Evolutionary conservation across 2,113 vertebrate genomes (phyloP).

Genomic region (Willisornis vidua): DNA sequence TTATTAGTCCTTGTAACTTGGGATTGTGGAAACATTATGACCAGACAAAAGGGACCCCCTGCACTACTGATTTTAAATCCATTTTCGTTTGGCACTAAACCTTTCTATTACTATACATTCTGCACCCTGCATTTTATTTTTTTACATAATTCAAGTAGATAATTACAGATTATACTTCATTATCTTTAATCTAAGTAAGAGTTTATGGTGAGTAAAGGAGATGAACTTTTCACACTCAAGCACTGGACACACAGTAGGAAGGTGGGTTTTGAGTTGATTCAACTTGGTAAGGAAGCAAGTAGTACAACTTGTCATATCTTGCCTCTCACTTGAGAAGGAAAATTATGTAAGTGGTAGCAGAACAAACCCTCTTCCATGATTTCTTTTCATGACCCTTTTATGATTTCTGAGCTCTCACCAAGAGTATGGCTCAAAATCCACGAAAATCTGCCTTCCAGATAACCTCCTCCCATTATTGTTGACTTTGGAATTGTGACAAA

Average conservation of each 20-base stretch:
- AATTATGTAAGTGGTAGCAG: not conserved
- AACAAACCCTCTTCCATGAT: not conserved
- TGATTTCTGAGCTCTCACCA: not conserved
- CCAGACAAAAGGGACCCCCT: not conserved
- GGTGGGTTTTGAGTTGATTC: not conserved
- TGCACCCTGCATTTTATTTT: not conserved
- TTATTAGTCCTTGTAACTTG: not conserved
- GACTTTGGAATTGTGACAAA: conserved; percentile 15
- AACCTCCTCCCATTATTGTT: not conserved
- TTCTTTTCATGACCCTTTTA: not conserved
- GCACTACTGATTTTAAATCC: not conserved
- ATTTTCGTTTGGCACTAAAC: not conserved
- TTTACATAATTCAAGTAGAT: not conserved
- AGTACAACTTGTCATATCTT: not conserved
- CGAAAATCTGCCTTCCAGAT: not conserved
- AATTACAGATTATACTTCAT: not conserved
- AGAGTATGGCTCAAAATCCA: not conserved
- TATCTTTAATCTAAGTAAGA: not conserved
- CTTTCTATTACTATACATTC: not conserved
- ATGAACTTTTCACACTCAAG: not conserved
- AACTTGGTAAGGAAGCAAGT: not conserved
- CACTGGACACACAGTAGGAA: not conserved
- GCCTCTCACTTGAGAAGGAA: not conserved
- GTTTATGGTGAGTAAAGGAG: not conserved
- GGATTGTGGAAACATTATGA: not conserved